A percentile compares a stretch with the other conserved stretches of the same genome.
These are phyloP conservation scores for Sinodicranocentrus sp. DNA, from an alignment of 2,888 invertebrate species.

Conservation along the genomic window DNA sequence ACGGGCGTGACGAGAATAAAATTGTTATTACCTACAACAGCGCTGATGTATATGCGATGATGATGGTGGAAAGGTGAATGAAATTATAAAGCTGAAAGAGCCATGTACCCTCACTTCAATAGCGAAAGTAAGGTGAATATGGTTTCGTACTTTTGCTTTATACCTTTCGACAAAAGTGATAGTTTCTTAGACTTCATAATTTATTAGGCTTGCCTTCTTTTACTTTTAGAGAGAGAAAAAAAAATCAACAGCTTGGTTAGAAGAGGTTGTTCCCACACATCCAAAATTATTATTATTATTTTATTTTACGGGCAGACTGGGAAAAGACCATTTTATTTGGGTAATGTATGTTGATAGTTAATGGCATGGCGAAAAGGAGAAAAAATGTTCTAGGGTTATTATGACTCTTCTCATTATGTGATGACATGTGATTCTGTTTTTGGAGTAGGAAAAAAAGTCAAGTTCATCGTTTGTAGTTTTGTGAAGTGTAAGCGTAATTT, in stretches of 20 bases:
- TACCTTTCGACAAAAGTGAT: background rate
- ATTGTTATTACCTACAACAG: slow-evolving; percentile 46
- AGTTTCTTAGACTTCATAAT: slow-evolving; percentile 1
- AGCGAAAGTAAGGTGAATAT: background rate
- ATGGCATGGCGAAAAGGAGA: no score
- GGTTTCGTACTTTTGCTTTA: background rate
- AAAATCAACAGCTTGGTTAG: background rate
- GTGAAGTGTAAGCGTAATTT: slow-evolving; percentile 1
- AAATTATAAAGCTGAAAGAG: background rate
- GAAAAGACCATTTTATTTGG: no score
- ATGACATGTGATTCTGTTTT: slow-evolving; percentile 18
- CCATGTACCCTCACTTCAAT: background rate
- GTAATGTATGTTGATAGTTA: no score
- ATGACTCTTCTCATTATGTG: slow-evolving; percentile 9
- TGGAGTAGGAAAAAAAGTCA: no score
- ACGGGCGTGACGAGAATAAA: slow-evolving; percentile 58
- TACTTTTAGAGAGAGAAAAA: background rate
- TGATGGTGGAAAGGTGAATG: background rate
- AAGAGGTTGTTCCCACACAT: slow-evolving; percentile 23
- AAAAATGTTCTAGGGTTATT: no score
- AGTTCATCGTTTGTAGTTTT: background rate
- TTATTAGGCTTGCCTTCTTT: slow-evolving; percentile 24
- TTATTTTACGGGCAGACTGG: background rate
- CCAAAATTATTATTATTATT: slow-evolving; percentile 43
- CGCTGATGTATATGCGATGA: background rate